Conservation (phyloP, 2,888 invertebrate species). For the Leptopilina syphax region DNA sequence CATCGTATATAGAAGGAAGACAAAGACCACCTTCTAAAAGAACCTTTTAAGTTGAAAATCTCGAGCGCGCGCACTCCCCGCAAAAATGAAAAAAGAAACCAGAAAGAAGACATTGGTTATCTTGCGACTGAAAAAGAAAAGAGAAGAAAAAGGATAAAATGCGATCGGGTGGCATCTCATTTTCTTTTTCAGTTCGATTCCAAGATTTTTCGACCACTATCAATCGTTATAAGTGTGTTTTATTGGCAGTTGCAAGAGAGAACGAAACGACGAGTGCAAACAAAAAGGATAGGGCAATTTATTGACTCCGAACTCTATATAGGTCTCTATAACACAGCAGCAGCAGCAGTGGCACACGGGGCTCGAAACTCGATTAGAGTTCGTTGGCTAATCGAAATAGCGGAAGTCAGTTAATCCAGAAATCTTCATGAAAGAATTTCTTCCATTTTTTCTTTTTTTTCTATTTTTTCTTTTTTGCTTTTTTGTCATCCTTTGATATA, state of each 20-base stretch:
- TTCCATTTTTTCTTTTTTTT: background rate
- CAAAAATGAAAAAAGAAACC: slow-evolving; percentile 12
- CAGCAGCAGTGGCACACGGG: background rate
- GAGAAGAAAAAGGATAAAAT: background rate
- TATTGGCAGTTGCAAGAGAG: slow-evolving; percentile 25
- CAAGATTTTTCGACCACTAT: slow-evolving; percentile 35
- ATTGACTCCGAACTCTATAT: slow-evolving; percentile 57
- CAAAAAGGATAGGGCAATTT: slow-evolving; percentile 60
- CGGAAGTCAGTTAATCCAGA: slow-evolving; percentile 63
- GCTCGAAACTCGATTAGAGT: slow-evolving; percentile 65
- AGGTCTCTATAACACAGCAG: slow-evolving; percentile 50
- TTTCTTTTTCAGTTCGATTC: slow-evolving; percentile 4
- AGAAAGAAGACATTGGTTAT: slow-evolving; percentile 17
- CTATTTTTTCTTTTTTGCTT: too few relatives aligned
- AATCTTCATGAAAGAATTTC: slow-evolving; percentile 58
- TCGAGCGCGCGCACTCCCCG: slow-evolving; percentile 41
- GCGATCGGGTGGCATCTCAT: slow-evolving; percentile 31
- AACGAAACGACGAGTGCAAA: slow-evolving; percentile 21
- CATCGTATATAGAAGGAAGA: slow-evolving; percentile 48
- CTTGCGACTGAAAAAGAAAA: background rate
- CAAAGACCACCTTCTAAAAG: slow-evolving; percentile 38
- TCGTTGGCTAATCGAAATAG: slow-evolving; percentile 64
- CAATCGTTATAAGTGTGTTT: slow-evolving; percentile 33
- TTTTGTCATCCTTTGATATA: too few relatives aligned
- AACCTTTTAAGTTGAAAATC: slow-evolving; percentile 48